phyloP scores from a whole-genome alignment of 2,888 invertebrate species.

The Apeira syringaria region DNA sequence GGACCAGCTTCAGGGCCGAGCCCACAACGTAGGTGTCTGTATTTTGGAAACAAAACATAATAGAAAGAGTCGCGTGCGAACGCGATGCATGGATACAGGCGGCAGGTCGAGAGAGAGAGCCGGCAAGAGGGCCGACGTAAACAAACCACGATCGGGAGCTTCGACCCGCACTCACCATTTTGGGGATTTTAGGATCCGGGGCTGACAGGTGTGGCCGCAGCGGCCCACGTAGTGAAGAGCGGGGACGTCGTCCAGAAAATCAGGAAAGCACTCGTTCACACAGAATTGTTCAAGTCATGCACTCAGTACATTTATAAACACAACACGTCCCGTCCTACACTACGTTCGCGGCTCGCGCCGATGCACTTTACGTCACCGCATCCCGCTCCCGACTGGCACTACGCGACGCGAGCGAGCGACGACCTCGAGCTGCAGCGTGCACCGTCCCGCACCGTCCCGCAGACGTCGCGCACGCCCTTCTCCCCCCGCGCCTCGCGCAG shows the following conservation, averaged over 20 bases:
- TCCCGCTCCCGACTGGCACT: conserved; percentile 81
- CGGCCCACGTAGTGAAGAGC: conserved; percentile 75
- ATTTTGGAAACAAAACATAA: conserved; percentile 83
- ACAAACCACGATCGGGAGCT: conserved; percentile 78
- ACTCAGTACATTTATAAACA: conserved; percentile 58
- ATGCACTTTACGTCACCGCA: conserved; percentile 83
- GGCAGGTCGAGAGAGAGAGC: conserved; percentile 78
- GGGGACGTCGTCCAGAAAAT: conserved; percentile 63
- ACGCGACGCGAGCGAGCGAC: conserved; percentile 73
- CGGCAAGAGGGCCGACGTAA: conserved; percentile 77
- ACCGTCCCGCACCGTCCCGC: conserved; percentile 62
- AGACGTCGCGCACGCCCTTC: conserved; percentile 50
- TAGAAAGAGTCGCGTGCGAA: conserved; percentile 77
- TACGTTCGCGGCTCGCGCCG: conserved; percentile 79
- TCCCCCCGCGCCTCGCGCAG: conserved; percentile 39
- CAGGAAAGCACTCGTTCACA: conserved; percentile 68
- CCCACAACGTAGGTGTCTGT: conserved; percentile 76
- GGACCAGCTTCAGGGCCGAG: conserved; percentile 64
- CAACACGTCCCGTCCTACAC: conserved; percentile 81
- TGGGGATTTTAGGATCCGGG: conserved; percentile 67
- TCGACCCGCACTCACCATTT: conserved; percentile 83
- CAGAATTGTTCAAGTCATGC: conserved; percentile 61
- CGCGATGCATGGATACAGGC: conserved; percentile 74
- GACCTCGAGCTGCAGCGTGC: conserved; percentile 82
- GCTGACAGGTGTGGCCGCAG: conserved; percentile 53